These are phyloP conservation scores for Tonatia bakeri DNA, from an alignment of 2,113 vertebrate species.

Conservation along the genomic window DNA sequence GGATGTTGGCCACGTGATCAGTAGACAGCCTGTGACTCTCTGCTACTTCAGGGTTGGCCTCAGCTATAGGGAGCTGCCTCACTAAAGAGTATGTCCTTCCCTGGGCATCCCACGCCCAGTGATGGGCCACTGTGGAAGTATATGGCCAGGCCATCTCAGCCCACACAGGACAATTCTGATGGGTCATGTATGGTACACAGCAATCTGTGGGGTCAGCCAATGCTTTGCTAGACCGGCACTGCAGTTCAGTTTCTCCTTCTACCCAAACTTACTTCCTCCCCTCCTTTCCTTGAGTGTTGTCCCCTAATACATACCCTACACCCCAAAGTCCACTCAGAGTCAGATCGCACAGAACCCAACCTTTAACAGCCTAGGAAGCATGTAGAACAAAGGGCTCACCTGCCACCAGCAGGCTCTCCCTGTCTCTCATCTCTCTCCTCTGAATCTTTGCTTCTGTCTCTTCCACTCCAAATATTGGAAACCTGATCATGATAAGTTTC, in stretches of 20 bases:
- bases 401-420: neutral
- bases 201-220: neutral
- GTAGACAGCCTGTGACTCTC: neutral
- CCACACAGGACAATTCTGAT: neutral
- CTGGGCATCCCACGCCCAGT: neutral
- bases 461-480: neutral
- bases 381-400: neutral
- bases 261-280: neutral
- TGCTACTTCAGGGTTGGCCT: neutral
- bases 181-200: rapidly evolving
- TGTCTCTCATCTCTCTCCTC: neutral
- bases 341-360: neutral
- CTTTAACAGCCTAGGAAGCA: neutral
- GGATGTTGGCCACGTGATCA: neutral
- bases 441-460: neutral
- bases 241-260: neutral
- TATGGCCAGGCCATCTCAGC: neutral
- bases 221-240: neutral
- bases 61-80: neutral
- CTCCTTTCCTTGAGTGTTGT: neutral
- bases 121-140: neutral
- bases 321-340: neutral
- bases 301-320: neutral
- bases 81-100: neutral
- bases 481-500: neutral